Evolutionary conservation across 35 echinoderm and acorn worm species (phyloP).

Genomic region (Antedon bifida): DNA sequence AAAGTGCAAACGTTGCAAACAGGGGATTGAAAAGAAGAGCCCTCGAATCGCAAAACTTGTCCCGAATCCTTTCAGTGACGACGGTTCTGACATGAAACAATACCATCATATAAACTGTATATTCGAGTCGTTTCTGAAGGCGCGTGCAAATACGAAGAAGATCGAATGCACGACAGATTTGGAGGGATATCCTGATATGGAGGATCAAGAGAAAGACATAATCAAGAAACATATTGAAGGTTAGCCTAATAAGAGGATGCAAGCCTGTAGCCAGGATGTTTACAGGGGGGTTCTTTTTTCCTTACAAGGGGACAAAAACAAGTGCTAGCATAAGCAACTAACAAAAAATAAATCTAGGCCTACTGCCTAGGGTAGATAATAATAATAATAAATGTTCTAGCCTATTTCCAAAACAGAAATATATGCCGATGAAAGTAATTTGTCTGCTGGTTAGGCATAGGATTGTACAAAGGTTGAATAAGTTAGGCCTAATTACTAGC

Average conservation of each 20-base stretch:
- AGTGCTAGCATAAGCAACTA: no score
- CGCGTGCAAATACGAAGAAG: slow-evolving; percentile 86
- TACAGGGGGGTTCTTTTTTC: no score
- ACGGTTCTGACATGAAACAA: slow-evolving; percentile 85
- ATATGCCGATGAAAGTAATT: no score
- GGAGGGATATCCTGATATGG: slow-evolving; percentile 79
- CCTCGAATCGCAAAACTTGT: slow-evolving; percentile 82
- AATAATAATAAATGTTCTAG: no score
- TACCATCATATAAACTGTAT: slow-evolving; percentile 81
- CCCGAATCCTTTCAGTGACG: slow-evolving; percentile 81
- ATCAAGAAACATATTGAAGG: slow-evolving; percentile 74
- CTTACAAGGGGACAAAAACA: no score
- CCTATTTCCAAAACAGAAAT: no score
- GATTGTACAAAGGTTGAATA: no score
- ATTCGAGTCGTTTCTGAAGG: slow-evolving; percentile 75
- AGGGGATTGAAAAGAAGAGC: slow-evolving; percentile 80
- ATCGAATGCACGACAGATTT: slow-evolving; percentile 80
- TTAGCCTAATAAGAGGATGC: slow-evolving; percentile 14
- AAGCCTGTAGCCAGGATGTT: no score
- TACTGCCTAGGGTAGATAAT: no score
- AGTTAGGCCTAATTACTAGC: no score
- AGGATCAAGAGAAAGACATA: slow-evolving; percentile 73
- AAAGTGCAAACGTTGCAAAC: slow-evolving; percentile 98
- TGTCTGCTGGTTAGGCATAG: no score
- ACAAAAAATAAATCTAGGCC: no score